These are phyloP conservation scores for Electrophaes corylata DNA, from an alignment of 2,888 invertebrate genomes.

Conservation along the genomic window DNA sequence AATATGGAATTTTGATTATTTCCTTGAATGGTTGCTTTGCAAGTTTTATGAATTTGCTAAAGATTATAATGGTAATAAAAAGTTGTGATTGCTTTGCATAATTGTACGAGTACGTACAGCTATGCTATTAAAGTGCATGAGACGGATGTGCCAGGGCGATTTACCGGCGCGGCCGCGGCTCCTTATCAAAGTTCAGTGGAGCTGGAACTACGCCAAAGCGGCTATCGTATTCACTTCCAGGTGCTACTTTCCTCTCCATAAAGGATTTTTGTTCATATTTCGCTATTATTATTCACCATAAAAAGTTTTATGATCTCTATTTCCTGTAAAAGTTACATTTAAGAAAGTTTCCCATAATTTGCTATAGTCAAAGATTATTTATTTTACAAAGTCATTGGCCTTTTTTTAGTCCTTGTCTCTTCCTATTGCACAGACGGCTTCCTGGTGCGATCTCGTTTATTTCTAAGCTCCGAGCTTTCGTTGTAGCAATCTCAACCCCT, in stretches of 20 bases:
- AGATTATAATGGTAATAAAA: slow-evolving; percentile 13
- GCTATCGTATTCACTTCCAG: slow-evolving; percentile 73
- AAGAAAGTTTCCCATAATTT: slow-evolving; percentile 18
- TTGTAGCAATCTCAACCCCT: slow-evolving; percentile 48
- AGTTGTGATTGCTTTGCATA: slow-evolving; percentile 25
- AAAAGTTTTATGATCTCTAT: not conserved
- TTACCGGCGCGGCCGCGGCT: slow-evolving; percentile 56
- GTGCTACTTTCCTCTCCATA: slow-evolving; percentile 56
- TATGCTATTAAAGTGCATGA: slow-evolving; percentile 41
- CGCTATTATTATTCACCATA: not conserved
- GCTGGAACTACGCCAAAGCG: slow-evolving; percentile 76
- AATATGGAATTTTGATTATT: slow-evolving; percentile 32
- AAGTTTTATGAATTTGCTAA: slow-evolving; percentile 22
- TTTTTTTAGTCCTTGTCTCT: slow-evolving; percentile 58
- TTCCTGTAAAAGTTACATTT: not conserved
- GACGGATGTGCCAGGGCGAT: slow-evolving; percentile 60
- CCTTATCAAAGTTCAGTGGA: slow-evolving; percentile 82
- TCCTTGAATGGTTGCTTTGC: slow-evolving; percentile 28
- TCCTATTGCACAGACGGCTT: slow-evolving; percentile 62
- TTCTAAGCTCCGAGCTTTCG: slow-evolving; percentile 53
- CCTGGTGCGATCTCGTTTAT: slow-evolving; percentile 74
- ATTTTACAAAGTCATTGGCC: slow-evolving; percentile 64
- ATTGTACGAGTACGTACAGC: slow-evolving; percentile 21
- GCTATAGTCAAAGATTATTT: slow-evolving; percentile 43
- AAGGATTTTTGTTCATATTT: slow-evolving; percentile 9